Evolutionary conservation across 1,140 invertebrate genomes (phyloP).

Genomic region (Belonocnema kinseyi): DNA sequence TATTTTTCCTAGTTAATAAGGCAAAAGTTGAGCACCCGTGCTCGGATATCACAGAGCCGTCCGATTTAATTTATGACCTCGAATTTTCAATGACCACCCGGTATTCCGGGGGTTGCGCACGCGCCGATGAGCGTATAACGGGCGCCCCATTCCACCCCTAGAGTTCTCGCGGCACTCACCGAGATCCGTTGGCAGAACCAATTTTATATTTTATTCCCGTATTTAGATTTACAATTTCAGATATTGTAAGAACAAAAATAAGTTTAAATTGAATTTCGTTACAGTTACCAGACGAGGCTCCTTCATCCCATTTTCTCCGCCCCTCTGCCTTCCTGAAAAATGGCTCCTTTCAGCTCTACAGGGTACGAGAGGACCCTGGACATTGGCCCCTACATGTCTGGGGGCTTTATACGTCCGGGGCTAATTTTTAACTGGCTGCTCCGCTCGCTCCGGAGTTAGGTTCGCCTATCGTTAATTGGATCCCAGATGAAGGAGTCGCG

Average conservation of each 20-base stretch:
- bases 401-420: conserved; percentile 49
- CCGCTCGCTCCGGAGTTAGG: conserved; percentile 52
- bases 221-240: conserved; percentile 68
- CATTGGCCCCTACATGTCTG: conserved; percentile 22
- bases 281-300: conserved; percentile 8
- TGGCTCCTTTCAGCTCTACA: conserved; percentile 1
- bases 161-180: conserved; percentile 17
- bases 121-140: conserved; percentile 8
- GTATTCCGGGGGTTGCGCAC: conserved; percentile 47
- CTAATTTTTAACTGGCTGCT: conserved; percentile 68
- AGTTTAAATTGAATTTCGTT: conserved; percentile 69
- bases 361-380: conserved; percentile 34
- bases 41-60: conserved; percentile 44
- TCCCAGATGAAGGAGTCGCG: conserved; percentile 66
- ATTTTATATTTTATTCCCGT: conserved; percentile 71
- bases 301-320: conserved; percentile 32
- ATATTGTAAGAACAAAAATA: conserved; percentile 71
- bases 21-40: conserved; percentile 42
- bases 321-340: conserved; percentile 32
- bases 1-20: no score
- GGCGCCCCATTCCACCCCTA: conserved; percentile 37
- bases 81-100: conserved; percentile 65
- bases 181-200: conserved; percentile 47
- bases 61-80: conserved; percentile 63
- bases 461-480: conserved; percentile 69